Evolutionary conservation across 2,888 invertebrate genomes (phyloP), one percentile per base, ranked within the genome.

Genomic region (Atethmia centrago): DNA sequence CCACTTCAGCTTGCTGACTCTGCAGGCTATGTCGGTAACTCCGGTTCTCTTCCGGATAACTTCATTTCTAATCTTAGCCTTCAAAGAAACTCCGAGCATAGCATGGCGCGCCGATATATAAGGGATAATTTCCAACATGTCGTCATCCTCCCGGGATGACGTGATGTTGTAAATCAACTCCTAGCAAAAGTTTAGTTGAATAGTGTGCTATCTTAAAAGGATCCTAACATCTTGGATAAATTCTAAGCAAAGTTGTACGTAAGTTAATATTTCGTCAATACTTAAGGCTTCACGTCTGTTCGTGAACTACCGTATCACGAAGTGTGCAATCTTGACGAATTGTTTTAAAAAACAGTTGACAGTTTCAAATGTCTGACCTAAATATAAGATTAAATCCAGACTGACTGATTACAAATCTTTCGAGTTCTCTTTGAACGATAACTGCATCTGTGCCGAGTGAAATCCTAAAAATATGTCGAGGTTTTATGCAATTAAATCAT

Each of bases 401-500:
- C 62, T 71, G 76, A 71, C 82, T 81, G 82, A 84, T 82, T 76
- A 81, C 68, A 81, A 68, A 81, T 69, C 58, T 71, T 36, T 68
- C 8, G 31, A 31, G 42, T 61, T 55, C 12, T 53, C 28, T 80
- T 42, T 76, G 59, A 28, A 67, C 63, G 81, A 84, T 84, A 74
- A 74, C 69, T 80, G 58, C 68, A 70, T 67, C 62, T 68, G 53
- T 75, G 76, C 36, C 47, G 65, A 65, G 65, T 14, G 25, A 42
- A 16, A 61, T 56, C 64, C 25, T 65, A 53, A 47, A 45, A 59
- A 58, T 47, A 66, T 49, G 28, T 64, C 31, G 21, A 69, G 64
- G 59, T 51, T 65, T 59, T 49, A 55, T 82, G 58, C 55, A 77
- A 64, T 78, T 77, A 79, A 55, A 77, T 61, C 56, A 45, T 55